Evolutionary conservation across 2,888 invertebrate genomes (phyloP).

Genomic region (Bimastos eiseni): DNA sequence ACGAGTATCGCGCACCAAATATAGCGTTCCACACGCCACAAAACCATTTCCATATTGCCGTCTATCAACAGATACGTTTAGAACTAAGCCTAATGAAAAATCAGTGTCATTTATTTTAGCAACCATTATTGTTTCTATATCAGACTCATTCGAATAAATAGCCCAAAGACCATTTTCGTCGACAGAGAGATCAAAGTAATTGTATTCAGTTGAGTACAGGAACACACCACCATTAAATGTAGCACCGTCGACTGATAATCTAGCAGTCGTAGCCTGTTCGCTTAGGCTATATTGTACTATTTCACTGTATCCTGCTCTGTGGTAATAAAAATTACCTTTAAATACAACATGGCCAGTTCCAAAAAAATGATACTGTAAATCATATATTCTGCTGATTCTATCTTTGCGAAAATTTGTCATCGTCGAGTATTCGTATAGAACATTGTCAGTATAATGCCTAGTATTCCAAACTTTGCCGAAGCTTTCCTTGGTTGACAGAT

Average conservation of each 20-base stretch:
- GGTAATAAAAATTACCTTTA: conserved; percentile 91
- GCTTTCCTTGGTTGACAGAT: conserved; percentile 68
- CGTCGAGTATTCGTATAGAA: conserved; percentile 73
- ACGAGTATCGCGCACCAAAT: neutral
- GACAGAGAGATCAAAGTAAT: conserved; percentile 88
- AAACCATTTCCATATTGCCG: neutral
- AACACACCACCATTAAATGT: conserved; percentile 56
- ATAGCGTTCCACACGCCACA: neutral
- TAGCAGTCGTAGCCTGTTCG: conserved; percentile 41
- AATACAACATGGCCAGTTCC: conserved; percentile 95
- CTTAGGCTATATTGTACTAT: conserved; percentile 54
- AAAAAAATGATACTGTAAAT: conserved; percentile 65
- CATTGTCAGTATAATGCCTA: conserved; percentile 73
- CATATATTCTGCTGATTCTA: conserved; percentile 47
- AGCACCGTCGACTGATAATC: conserved; percentile 46
- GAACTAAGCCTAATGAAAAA: neutral
- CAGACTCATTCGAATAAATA: conserved; percentile 68
- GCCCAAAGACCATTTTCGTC: conserved; percentile 76
- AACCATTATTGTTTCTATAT: neutral
- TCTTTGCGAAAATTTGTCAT: conserved; percentile 47
- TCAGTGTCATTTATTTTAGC: neutral
- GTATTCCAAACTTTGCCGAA: conserved; percentile 80
- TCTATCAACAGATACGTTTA: conserved; percentile 3
- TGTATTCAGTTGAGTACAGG: conserved; percentile 72
- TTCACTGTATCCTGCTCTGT: conserved; percentile 51